Evolutionary conservation across 2,797 vertebrate genomes (phyloP).

Genomic region (Myotis planiceps): DNA sequence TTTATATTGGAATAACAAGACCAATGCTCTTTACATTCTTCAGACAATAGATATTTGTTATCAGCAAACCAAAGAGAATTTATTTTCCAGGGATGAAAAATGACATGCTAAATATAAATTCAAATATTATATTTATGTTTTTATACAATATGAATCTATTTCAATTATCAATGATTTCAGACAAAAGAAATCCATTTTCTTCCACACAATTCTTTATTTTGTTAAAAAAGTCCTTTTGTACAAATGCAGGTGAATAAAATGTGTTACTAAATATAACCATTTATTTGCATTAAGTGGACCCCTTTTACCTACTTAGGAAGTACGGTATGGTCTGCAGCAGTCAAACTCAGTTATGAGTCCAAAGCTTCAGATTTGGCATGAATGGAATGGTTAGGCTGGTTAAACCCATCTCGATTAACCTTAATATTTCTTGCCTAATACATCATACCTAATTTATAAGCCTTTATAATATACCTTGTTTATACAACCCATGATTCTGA

Average conservation of each 20-base stretch:
- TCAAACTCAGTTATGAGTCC: slow-evolving; percentile 55
- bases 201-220: slow-evolving; percentile 47
- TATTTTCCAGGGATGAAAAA: slow-evolving; percentile 55
- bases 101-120: slow-evolving; percentile 51
- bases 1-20: slow-evolving; percentile 49
- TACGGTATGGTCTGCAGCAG: neutral
- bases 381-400: slow-evolving; percentile 47
- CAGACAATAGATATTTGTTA: slow-evolving; percentile 51
- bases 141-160: slow-evolving; percentile 44
- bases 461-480: slow-evolving; percentile 51
- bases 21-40: slow-evolving; percentile 35
- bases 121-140: slow-evolving; percentile 44
- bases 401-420: slow-evolving; percentile 11
- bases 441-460: slow-evolving; percentile 15
- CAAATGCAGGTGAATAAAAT: slow-evolving; percentile 56
- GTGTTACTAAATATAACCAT: slow-evolving; percentile 52
- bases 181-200: slow-evolving; percentile 22
- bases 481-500: slow-evolving; percentile 27
- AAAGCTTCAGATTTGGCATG: slow-evolving; percentile 62
- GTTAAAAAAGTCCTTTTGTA: slow-evolving; percentile 43
- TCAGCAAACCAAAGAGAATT: slow-evolving; percentile 56
- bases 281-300: slow-evolving; percentile 41
- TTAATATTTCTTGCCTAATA: slow-evolving; percentile 42
- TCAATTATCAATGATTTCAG: slow-evolving; percentile 52
- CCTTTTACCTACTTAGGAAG: slow-evolving; percentile 50